Percentiles rank a stretch among this genome's conserved stretches.
These are phyloP conservation scores for Novumbra hubbsi DNA, from an alignment of 2,797 vertebrate genomes.

Conservation along the genomic window DNA sequence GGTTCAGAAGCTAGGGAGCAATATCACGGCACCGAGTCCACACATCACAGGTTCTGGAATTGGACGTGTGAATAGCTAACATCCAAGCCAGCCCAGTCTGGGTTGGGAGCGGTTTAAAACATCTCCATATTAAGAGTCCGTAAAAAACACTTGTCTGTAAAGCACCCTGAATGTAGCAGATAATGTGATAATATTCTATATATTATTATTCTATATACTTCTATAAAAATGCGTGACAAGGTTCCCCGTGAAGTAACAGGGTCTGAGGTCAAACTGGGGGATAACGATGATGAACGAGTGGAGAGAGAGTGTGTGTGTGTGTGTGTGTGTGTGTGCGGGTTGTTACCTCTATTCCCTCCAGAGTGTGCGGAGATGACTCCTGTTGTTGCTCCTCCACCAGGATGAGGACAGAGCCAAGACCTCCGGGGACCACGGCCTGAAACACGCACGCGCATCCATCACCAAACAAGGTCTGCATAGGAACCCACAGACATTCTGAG, in stretches of 20 bases:
- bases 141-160: not conserved
- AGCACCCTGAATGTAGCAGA: not conserved
- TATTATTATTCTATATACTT: too few relatives aligned
- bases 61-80: not conserved
- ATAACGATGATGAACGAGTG: not conserved
- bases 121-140: not conserved
- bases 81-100: not conserved
- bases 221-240: not conserved
- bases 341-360: conserved; percentile 72
- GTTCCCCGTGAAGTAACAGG: not conserved
- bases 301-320: not conserved
- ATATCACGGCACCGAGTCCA: not conserved
- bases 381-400: conserved; percentile 73
- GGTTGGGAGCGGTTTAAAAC: not conserved
- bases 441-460: conserved; percentile 22
- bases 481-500: conserved; percentile 4
- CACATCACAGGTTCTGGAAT: not conserved
- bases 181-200: too few relatives aligned
- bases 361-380: conserved; percentile 39
- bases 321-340: conserved; percentile 8
- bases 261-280: not conserved
- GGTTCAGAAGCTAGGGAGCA: not conserved
- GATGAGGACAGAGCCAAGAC: conserved; percentile 72
- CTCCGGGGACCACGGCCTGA: conserved; percentile 65
- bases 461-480: not conserved